Percentiles rank a stretch among this genome's conserved stretches.
Conservation (phyloP, 35 echinoderm and acorn worm species). For the Heliocidaris tuberculata region DNA sequence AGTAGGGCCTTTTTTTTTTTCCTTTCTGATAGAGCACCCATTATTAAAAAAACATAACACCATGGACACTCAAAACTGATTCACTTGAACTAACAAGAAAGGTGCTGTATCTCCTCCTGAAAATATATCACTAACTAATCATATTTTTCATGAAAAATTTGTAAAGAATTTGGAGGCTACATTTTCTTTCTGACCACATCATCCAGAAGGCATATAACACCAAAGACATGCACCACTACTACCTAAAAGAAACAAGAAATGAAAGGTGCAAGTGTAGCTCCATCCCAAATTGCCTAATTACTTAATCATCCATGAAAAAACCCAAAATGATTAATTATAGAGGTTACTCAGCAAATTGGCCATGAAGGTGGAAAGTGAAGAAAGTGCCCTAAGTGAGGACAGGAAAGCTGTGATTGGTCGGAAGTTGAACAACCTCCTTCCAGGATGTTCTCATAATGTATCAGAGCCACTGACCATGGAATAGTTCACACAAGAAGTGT, state of each 20-base stretch:
- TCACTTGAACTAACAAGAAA: too few relatives aligned
- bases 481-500: not conserved
- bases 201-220: too few relatives aligned
- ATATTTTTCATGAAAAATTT: too few relatives aligned
- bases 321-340: not conserved
- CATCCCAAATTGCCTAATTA: not conserved
- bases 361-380: not conserved
- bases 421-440: conserved; percentile 1
- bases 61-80: too few relatives aligned
- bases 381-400: not conserved
- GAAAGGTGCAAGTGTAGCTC: not conserved
- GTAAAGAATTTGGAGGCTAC: too few relatives aligned
- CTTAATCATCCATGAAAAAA: not conserved
- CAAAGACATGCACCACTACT: not conserved
- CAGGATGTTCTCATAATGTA: not conserved
- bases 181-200: too few relatives aligned
- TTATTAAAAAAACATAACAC: too few relatives aligned
- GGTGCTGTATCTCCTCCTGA: too few relatives aligned
- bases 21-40: too few relatives aligned
- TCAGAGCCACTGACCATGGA: not conserved
- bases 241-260: not conserved
- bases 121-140: too few relatives aligned
- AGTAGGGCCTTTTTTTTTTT: too few relatives aligned
- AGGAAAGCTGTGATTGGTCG: not conserved
- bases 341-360: conserved; percentile 9